Base-by-base conservation (phyloP, 2,113 vertebrate genomes). In the Chionis minor region DNA sequence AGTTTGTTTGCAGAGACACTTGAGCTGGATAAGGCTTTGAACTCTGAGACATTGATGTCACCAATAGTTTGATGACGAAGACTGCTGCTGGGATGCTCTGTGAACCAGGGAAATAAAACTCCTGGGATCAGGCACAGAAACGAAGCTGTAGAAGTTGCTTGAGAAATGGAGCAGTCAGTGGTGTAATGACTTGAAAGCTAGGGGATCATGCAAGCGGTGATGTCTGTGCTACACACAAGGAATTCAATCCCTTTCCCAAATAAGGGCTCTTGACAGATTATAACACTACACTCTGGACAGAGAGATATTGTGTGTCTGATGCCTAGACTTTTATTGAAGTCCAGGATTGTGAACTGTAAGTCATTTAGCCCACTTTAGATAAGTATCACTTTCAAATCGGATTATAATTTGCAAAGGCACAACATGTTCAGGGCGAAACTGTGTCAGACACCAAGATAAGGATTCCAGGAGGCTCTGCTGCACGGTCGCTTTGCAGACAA, bases 391-490 rank as follows among this genome's bases (percentile, higher is more conserved):
- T 97, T 86, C 90, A 96, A 97, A 97, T 95, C 27, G 14, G 97
- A 95, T 97, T 97, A 94, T 91, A 95, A 97, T 95, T 96, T 83
- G 77, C 86, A 86, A 92, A 95, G 42, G 92, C 81, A 93, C 79
- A 86, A 83, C 33, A 74, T 69, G 73, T 95, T 96, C 83, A 67
- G 74, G 80, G 75, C 26, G 85, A 71, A 94, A 92, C 87, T 16
- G 1, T 94, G 87, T 87, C 94, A 96, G 67, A 70, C 62, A 74
- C 55, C 22, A 32, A 87, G 93, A 94, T 96, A 94, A 95, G 47
- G 49, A 58, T 47, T 90, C 52, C 65, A 89, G 80, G 72, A 92
- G 94, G 61, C 49, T 83, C 77, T 4, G 3, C 61, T 59, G 18
- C 47, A 19, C 58, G 38, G 56, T 4, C 33, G 55, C 63, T 87